A percentile compares a stretch with the other conserved stretches of the same genome.
Evolutionary conservation across 2,797 vertebrate species (phyloP).

Genomic region (Siniperca obscura): DNA sequence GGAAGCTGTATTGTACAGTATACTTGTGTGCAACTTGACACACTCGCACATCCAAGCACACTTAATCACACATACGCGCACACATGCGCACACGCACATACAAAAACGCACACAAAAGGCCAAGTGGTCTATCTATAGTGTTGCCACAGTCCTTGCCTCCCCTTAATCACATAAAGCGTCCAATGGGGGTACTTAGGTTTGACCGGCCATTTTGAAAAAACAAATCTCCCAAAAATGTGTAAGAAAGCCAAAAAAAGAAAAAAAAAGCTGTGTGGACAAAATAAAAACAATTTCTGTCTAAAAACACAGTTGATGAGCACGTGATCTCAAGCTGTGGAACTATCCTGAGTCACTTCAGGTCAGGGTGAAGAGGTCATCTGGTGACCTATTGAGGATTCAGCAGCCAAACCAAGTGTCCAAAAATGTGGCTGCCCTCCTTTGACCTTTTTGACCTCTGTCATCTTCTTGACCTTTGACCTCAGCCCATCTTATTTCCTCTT

Average conservation of each 20-base stretch:
- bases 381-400: slow-evolving; percentile 45
- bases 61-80: slow-evolving; percentile 64
- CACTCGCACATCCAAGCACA: slow-evolving; percentile 67
- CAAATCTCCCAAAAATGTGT: slow-evolving; percentile 69
- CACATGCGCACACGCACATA: slow-evolving; percentile 60
- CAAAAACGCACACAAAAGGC: slow-evolving; percentile 79
- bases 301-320: slow-evolving; percentile 69
- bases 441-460: slow-evolving; percentile 56
- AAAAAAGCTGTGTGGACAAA: slow-evolving; percentile 58
- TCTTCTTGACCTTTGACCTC: slow-evolving; percentile 62
- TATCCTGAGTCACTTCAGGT: slow-evolving; percentile 76
- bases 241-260: slow-evolving; percentile 55
- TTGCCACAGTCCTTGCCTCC: slow-evolving; percentile 72
- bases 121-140: slow-evolving; percentile 78
- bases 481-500: slow-evolving; percentile 48
- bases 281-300: slow-evolving; percentile 60
- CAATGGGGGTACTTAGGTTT: slow-evolving; percentile 64
- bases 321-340: slow-evolving; percentile 67
- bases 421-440: slow-evolving; percentile 58
- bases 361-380: slow-evolving; percentile 55
- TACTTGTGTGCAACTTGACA: slow-evolving; percentile 83
- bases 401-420: slow-evolving; percentile 61
- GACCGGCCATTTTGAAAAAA: slow-evolving; percentile 77
- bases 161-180: slow-evolving; percentile 70
- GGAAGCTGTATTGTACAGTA: slow-evolving; percentile 87